Evolutionary conservation across 2,113 vertebrate species (phyloP).

Genomic region (Lepisosteus osseus): DNA sequence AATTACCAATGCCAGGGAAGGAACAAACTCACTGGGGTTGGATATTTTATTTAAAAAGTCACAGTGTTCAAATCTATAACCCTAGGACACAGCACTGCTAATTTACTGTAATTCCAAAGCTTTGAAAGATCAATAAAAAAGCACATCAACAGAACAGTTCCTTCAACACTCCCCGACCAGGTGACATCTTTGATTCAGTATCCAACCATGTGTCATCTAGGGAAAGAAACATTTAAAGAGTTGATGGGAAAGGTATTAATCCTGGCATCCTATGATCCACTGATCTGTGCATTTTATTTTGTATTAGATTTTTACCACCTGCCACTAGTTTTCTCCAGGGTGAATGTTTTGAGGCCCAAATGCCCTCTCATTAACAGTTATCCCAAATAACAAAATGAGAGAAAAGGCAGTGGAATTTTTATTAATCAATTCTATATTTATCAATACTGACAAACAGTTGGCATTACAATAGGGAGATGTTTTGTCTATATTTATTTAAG

Average conservation of each 20-base stretch:
- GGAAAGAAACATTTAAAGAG: neutral
- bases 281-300: neutral
- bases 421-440: no score
- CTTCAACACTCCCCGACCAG: neutral
- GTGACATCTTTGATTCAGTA: slow-evolving; percentile 12
- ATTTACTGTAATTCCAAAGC: neutral
- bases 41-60: neutral
- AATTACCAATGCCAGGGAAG: neutral
- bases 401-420: no score
- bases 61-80: neutral
- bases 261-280: neutral
- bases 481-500: no score
- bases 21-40: slow-evolving; percentile 5
- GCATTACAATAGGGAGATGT: no score
- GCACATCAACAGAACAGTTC: slow-evolving; percentile 1
- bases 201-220: neutral
- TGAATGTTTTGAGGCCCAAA: no score
- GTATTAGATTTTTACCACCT: neutral
- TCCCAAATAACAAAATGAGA: neutral
- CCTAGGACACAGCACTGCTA: neutral
- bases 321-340: neutral
- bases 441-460: no score
- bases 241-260: neutral
- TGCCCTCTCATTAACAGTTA: neutral
- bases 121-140: no score